Conservation (phyloP, 2,113 vertebrate genomes). For the Hippoglossus stenolepis region DNA sequence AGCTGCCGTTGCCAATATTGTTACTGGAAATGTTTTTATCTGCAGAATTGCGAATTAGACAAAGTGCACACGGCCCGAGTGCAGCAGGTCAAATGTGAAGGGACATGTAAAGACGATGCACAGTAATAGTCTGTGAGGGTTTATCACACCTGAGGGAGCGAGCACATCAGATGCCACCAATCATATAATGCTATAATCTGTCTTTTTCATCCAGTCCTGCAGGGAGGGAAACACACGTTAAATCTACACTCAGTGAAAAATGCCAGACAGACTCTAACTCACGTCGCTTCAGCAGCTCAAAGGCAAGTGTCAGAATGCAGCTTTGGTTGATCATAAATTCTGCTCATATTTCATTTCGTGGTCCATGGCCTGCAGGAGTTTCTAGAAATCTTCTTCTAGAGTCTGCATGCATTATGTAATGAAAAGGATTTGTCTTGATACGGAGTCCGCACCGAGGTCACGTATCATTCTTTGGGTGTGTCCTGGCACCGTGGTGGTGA, state of each 20-base stretch:
- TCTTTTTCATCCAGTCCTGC: constrained; percentile 35
- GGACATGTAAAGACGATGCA: constrained; percentile 1
- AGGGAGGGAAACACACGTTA: constrained; percentile 29
- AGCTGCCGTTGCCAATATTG: constrained; percentile 10
- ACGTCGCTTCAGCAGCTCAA: constrained; percentile 28
- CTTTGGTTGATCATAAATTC: constrained; percentile 51
- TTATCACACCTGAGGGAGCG: constrained; percentile 11
- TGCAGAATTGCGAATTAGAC: constrained; percentile 1
- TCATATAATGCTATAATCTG: constrained; percentile 22
- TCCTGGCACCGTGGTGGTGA: constrained; percentile 76
- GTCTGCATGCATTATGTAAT: constrained; percentile 16
- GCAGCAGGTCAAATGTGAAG: constrained; percentile 25
- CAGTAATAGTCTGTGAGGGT: constrained; percentile 13
- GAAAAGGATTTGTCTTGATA: constrained; percentile 50
- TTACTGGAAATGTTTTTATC: constrained; percentile 17
- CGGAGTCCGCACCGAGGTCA: constrained; percentile 27
- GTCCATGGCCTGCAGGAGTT: constrained; percentile 5
- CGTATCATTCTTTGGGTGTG: constrained; percentile 54
- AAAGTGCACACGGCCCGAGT: constrained; percentile 1
- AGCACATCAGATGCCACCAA: constrained; percentile 24
- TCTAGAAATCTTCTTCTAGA: constrained; percentile 1
- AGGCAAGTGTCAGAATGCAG: constrained; percentile 38
- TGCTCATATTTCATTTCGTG: constrained; percentile 55
- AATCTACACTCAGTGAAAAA: constrained; percentile 46
- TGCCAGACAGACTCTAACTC: constrained; percentile 46